Conservation (phyloP, 2,888 invertebrate species). For the Criorhina ranunculi region DNA sequence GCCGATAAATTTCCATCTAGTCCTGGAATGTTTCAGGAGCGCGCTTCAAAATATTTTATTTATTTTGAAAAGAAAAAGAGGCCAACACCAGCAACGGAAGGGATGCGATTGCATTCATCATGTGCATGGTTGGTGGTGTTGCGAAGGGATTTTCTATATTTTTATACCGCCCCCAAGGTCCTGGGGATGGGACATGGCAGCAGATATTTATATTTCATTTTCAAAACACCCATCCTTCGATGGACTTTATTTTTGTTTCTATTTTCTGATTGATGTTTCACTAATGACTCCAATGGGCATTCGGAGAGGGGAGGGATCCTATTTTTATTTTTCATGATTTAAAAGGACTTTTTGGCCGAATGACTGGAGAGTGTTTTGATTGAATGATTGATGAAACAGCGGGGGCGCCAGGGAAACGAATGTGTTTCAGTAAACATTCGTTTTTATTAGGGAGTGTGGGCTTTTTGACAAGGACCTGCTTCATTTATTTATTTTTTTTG, state of each 20-base stretch:
- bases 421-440: not conserved
- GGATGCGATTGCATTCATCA: conserved; percentile 30
- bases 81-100: conserved; percentile 24
- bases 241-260: not conserved
- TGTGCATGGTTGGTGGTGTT: not conserved
- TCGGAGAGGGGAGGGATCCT: conserved; percentile 21
- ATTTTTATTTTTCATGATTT: conserved; percentile 28
- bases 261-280: conserved; percentile 49
- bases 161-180: too few relatives aligned
- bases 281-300: conserved; percentile 43
- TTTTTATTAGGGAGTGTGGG: too few relatives aligned
- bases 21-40: not conserved
- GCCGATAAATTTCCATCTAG: conserved; percentile 16
- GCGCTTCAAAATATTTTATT: conserved; percentile 32
- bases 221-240: not conserved
- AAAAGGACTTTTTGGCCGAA: conserved; percentile 29
- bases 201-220: conserved; percentile 26
- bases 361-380: conserved; percentile 39
- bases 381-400: conserved; percentile 40
- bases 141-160: not conserved
- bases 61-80: conserved; percentile 13
- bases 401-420: not conserved
- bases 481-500: not conserved
- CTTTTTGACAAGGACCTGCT: not conserved
- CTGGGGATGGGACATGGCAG: not conserved